Evolutionary conservation across 2,113 vertebrate genomes (phyloP).

Genomic region (Felis chaus): DNA sequence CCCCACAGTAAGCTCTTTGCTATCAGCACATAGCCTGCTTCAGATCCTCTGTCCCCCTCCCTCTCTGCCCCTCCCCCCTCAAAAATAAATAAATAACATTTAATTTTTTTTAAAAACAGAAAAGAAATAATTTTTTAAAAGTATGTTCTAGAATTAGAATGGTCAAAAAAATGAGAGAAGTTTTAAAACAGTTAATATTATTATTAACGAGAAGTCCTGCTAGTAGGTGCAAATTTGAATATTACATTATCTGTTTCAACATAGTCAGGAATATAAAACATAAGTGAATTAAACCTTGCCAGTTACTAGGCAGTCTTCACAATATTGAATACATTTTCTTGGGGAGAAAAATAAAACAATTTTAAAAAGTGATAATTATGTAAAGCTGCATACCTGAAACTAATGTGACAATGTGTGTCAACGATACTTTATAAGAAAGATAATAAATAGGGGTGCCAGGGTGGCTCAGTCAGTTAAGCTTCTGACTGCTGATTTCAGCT

Average conservation of each 20-base stretch:
- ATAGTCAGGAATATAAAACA: background rate
- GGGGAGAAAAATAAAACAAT: background rate
- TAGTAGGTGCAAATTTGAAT: background rate
- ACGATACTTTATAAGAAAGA: background rate
- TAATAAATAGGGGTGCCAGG: background rate
- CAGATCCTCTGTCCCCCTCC: too few species aligned
- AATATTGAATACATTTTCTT: background rate
- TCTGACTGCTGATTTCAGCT: too few species aligned
- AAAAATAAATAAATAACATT: too few species aligned
- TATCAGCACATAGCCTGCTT: too few species aligned
- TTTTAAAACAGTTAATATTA: conserved; percentile 10
- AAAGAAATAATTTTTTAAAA: too few species aligned
- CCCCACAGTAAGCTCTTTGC: too few species aligned
- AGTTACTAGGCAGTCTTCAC: background rate
- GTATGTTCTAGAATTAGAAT: background rate
- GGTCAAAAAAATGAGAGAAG: background rate
- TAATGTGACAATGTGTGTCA: background rate
- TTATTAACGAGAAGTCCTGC: background rate
- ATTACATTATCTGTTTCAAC: background rate
- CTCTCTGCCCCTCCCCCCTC: too few species aligned
- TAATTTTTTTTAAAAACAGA: too few species aligned
- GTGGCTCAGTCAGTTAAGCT: too few species aligned
- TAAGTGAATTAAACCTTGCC: background rate
- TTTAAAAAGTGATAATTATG: background rate
- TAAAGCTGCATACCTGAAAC: background rate